Base-by-base conservation (phyloP, 2,797 vertebrate species). In the Petrocephalus schoutedeni region DNA sequence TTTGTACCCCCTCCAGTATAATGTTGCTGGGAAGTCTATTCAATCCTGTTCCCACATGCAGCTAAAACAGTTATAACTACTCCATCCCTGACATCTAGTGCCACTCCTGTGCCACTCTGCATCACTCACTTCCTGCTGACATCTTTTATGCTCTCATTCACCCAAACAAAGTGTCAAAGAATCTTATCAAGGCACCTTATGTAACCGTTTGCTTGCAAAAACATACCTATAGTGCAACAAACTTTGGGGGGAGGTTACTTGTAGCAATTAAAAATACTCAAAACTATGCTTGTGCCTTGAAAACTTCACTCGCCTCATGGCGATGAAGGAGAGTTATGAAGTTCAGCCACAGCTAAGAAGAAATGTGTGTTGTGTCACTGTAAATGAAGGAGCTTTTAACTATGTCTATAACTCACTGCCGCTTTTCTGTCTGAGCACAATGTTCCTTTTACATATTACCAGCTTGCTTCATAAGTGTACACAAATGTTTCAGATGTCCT, bases 391-490 rank as follows among this genome's bases (percentile, higher is more conserved):
- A 94, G 90, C 93, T 92, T 92, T 93, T 95, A 94, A 95, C 93
- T 91, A 93, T 85, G 89, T 90, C 95, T 28, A 36, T 96, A 94
- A 95, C 95, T 90, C 93, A 94, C 91, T 91, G 93, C 90, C 92
- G 93, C 95, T 95, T 94, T 88, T 92, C 82, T 95, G 88, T 91
- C 58, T 89, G 36, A 90, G 61, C 88, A 90, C 89, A 89, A 16
- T 91, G 53, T 64, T 92, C 94, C 91, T 93, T 95, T 86, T 93
- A 67, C 93, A 90, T 93, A 91, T 87, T 28, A 89, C 67, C 88
- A 88, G 87, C 90, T 89, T 91, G 95, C 91, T 94, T 92, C 91
- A 87, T 91, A 90, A 89, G 9, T 92, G 90, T 94, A 87, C 91
- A 87, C 90, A 93, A 92, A 91, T 94, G 91, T 93, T 89, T 89